Evolutionary conservation across 2,888 invertebrate species (phyloP).

Genomic region (Opisthograptis luteolata): DNA sequence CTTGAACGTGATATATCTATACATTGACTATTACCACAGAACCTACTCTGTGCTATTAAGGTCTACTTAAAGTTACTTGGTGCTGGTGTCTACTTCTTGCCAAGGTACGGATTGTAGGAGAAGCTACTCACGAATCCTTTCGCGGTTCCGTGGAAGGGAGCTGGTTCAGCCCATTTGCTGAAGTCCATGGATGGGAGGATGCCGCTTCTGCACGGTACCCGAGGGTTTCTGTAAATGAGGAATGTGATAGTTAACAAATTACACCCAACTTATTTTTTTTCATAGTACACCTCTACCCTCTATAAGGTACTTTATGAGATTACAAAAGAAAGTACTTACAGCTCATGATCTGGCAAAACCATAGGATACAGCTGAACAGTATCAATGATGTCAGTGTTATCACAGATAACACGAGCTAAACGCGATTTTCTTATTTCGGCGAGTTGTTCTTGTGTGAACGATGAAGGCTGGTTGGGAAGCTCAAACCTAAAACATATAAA

Average conservation of each 20-base stretch:
- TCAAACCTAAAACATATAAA: constrained; percentile 86
- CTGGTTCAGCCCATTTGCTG: constrained; percentile 94
- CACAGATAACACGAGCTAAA: constrained; percentile 93
- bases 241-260: too few species aligned
- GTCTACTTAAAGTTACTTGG: constrained; percentile 25
- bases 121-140: constrained; percentile 88
- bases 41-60: constrained; percentile 20
- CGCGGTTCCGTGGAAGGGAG: constrained; percentile 67
- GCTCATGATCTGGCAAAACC: constrained; percentile 96
- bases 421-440: constrained; percentile 92
- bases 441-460: constrained; percentile 94
- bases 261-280: too few species aligned
- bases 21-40: constrained; percentile 37
- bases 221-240: constrained; percentile 90
- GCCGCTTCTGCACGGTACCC: constrained; percentile 95
- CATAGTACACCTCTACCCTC: too few species aligned
- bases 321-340: constrained; percentile 85
- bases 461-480: constrained; percentile 94
- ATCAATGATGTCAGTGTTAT: constrained; percentile 96
- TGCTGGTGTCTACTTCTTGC: constrained; percentile 73
- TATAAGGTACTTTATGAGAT: too few species aligned
- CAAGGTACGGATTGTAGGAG: constrained; percentile 78
- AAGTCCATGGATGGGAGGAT: constrained; percentile 94
- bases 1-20: constrained; percentile 32
- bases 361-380: constrained; percentile 96